A percentile compares a stretch with the other conserved stretches of the same genome.
Conservation (phyloP, 2,797 vertebrate species). For the Pseudopleuronectes americanus region DNA sequence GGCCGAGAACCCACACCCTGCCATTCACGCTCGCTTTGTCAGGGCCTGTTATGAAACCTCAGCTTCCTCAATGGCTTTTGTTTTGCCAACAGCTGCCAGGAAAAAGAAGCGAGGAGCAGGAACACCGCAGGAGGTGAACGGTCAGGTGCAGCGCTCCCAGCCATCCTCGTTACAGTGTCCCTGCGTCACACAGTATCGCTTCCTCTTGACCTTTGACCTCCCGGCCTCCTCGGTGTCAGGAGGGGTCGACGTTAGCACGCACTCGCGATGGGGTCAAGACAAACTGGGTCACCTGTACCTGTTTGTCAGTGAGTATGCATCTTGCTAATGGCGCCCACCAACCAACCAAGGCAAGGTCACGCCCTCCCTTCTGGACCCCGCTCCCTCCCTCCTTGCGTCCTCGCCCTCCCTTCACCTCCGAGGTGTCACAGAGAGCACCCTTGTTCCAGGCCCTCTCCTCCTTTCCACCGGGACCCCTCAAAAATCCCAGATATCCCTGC, state of each 20-base stretch:
- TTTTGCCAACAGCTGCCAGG: conserved; percentile 29
- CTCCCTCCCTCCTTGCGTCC: conserved; percentile 17
- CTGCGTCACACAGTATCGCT: conserved; percentile 45
- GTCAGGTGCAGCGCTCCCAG: conserved; percentile 36
- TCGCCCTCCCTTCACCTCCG: conserved; percentile 66
- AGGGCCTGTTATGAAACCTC: conserved; percentile 47
- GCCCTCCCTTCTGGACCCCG: conserved; percentile 43
- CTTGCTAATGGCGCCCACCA: conserved; percentile 46
- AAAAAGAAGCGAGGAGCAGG: background rate
- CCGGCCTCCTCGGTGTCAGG: conserved; percentile 4
- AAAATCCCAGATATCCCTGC: conserved; percentile 86
- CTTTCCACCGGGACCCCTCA: conserved; percentile 80
- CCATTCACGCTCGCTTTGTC: conserved; percentile 54
- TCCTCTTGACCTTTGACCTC: conserved; percentile 41
- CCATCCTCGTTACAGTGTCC: background rate
- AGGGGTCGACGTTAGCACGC: conserved; percentile 39
- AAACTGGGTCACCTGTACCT: conserved; percentile 74
- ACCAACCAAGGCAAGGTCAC: conserved; percentile 58
- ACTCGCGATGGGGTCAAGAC: conserved; percentile 51
- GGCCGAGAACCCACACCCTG: conserved; percentile 42
- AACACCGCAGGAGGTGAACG: background rate
- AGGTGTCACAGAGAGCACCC: conserved; percentile 79
- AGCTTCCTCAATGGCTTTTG: conserved; percentile 35
- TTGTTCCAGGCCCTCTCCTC: conserved; percentile 73
- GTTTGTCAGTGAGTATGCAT: conserved; percentile 39